A percentile compares a stretch with the other conserved stretches of the same genome.
These are phyloP conservation scores for Zaprionus lachaisei DNA, from an alignment of 1,140 invertebrate species.

Conservation along the genomic window DNA sequence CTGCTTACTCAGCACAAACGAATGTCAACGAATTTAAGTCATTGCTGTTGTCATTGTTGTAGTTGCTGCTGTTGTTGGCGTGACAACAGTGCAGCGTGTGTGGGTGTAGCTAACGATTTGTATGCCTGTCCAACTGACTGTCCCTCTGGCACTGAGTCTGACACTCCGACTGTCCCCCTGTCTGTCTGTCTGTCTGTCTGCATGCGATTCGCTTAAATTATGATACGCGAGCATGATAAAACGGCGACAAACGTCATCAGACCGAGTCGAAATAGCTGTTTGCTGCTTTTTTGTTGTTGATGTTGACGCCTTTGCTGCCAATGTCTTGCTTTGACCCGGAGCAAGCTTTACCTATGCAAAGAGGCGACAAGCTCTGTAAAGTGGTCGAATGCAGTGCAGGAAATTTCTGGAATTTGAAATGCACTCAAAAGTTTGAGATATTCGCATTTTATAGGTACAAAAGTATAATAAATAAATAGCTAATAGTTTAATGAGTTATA, in stretches of 20 bases:
- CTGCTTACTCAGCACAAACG: slow-evolving; percentile 71
- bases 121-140: slow-evolving; percentile 20
- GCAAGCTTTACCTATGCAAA: slow-evolving; percentile 12
- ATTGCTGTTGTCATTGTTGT: slow-evolving; percentile 55
- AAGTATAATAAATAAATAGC: background rate
- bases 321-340: slow-evolving; percentile 37
- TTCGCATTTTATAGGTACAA: background rate
- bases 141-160: background rate
- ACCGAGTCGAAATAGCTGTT: slow-evolving; percentile 56
- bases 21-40: slow-evolving; percentile 77
- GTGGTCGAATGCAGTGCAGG: background rate
- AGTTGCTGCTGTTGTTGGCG: slow-evolving; percentile 34
- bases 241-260: slow-evolving; percentile 71
- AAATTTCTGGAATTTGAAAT: background rate
- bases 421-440: background rate
- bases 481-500: background rate
- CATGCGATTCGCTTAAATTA: slow-evolving; percentile 73
- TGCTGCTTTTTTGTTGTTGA: slow-evolving; percentile 11
- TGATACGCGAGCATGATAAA: slow-evolving; percentile 76
- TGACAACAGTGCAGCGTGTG: slow-evolving; percentile 35
- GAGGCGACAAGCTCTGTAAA: background rate
- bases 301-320: slow-evolving; percentile 52
- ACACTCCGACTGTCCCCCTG: slow-evolving; percentile 3
- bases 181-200: slow-evolving; percentile 21
- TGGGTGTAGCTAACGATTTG: slow-evolving; percentile 41